A percentile compares a stretch with the other conserved stretches of the same genome.
Conservation (phyloP, 2,113 vertebrate genomes). For the Callionymus lyra region DNA sequence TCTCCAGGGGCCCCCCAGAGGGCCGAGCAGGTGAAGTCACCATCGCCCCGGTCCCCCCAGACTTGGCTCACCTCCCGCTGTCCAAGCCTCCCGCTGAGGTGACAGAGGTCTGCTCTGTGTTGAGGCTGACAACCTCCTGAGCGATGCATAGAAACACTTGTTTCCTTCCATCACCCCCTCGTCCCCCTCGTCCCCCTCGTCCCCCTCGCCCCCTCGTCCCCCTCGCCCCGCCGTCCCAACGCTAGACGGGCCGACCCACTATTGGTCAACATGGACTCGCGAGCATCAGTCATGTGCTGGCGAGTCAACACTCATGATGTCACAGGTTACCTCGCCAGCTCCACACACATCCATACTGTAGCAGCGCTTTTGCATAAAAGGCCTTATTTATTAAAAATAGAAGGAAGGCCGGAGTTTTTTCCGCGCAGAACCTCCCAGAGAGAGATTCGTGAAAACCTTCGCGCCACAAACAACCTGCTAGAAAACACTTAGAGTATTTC, state of each 20-base stretch:
- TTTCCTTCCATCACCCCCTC: slow-evolving; percentile 47
- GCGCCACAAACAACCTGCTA: slow-evolving; percentile 63
- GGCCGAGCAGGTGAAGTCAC: slow-evolving; percentile 45
- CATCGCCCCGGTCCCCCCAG: slow-evolving; percentile 29
- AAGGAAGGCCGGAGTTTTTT: slow-evolving; percentile 47
- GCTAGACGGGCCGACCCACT: slow-evolving; percentile 48
- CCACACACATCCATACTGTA: slow-evolving; percentile 57
- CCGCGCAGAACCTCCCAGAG: slow-evolving; percentile 64
- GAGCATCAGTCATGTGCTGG: slow-evolving; percentile 69
- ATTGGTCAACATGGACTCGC: slow-evolving; percentile 33
- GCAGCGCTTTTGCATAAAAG: slow-evolving; percentile 59
- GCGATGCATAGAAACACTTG: slow-evolving; percentile 46
- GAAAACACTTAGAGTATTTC: slow-evolving; percentile 56
- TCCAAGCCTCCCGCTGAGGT: slow-evolving; percentile 53
- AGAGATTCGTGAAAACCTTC: slow-evolving; percentile 31
- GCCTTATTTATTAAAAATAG: slow-evolving; percentile 62
- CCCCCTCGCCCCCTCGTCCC: slow-evolving; percentile 13
- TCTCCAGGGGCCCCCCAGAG: slow-evolving; percentile 5
- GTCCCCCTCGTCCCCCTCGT: background rate
- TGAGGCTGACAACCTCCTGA: slow-evolving; percentile 42
- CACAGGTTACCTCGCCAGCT: slow-evolving; percentile 55
- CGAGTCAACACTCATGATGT: slow-evolving; percentile 71
- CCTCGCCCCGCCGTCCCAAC: slow-evolving; percentile 8
- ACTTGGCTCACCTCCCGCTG: slow-evolving; percentile 41
- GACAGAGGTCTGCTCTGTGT: slow-evolving; percentile 64